Evolutionary conservation across 1,140 invertebrate species (phyloP).

Genomic region (Trachelipus rathkii): DNA sequence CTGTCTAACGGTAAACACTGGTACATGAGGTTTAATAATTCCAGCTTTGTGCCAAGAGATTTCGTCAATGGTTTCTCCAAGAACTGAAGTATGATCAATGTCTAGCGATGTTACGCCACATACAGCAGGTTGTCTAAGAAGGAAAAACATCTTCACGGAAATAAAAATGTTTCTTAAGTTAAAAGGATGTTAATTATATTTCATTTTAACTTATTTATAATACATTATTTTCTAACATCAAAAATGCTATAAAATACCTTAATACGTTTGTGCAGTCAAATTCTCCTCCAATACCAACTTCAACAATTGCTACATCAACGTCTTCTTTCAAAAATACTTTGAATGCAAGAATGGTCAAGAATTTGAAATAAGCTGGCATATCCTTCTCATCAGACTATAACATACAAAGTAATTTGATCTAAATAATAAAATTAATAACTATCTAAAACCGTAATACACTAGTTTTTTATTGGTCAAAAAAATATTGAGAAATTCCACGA

Average conservation of each 20-base stretch:
- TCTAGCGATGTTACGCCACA: slow-evolving; percentile 87
- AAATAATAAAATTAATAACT: slow-evolving; percentile 10
- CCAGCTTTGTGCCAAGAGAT: slow-evolving; percentile 95
- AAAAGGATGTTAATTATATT: neutral
- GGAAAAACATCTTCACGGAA: slow-evolving; percentile 24
- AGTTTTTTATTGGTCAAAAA: neutral
- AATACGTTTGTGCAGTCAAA: slow-evolving; percentile 92
- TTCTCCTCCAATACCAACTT: slow-evolving; percentile 96
- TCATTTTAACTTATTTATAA: neutral
- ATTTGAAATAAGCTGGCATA: slow-evolving; percentile 92
- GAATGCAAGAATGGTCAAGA: slow-evolving; percentile 87
- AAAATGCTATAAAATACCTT: slow-evolving; percentile 53
- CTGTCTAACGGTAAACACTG: slow-evolving; percentile 66
- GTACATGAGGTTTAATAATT: slow-evolving; percentile 76
- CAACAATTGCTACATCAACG: slow-evolving; percentile 88
- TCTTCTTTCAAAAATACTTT: slow-evolving; percentile 81
- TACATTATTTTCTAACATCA: neutral
- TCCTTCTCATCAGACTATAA: slow-evolving; percentile 60
- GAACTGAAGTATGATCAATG: slow-evolving; percentile 78
- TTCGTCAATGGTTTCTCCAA: slow-evolving; percentile 77
- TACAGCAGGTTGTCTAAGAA: slow-evolving; percentile 64
- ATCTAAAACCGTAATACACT: neutral
- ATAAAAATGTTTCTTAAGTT: neutral
- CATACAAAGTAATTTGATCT: slow-evolving; percentile 22
- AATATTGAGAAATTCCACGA: too few species aligned